Percentiles rank a stretch among this genome's conserved stretches.
These are phyloP conservation scores for Trissoscelio sp. DNA, from an alignment of 2,888 invertebrate species.

Conservation along the genomic window DNA sequence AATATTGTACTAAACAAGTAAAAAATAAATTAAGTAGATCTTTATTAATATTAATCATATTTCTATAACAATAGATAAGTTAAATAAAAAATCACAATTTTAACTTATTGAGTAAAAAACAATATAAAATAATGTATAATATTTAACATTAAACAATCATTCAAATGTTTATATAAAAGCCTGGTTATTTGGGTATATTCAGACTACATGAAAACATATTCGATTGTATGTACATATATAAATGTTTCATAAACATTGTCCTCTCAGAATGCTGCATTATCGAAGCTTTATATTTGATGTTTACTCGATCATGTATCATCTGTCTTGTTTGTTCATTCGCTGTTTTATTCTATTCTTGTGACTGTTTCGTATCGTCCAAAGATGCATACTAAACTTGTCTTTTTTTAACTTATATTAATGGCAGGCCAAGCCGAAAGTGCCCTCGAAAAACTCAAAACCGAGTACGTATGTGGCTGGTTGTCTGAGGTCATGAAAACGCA, in stretches of 20 bases:
- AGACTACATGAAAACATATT: conserved; percentile 69
- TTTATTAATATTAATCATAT: too few species aligned
- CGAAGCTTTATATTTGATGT: conserved; percentile 69
- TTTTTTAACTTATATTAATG: conserved; percentile 42
- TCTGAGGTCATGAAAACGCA: conserved; percentile 92
- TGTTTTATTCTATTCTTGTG: conserved; percentile 63
- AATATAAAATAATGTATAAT: conserved; percentile 18
- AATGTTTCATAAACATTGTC: conserved; percentile 66
- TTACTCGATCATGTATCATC: conserved; percentile 69
- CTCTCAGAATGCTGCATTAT: conserved; percentile 69
- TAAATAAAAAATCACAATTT: conserved; percentile 41
- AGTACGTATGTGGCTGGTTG: conserved; percentile 97
- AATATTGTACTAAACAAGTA: too few species aligned
- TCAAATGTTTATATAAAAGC: neutral
- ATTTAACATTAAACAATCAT: neutral
- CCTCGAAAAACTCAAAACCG: conserved; percentile 95
- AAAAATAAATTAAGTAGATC: too few species aligned
- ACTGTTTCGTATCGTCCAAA: conserved; percentile 13
- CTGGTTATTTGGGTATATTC: conserved; percentile 61
- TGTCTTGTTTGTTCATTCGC: conserved; percentile 69
- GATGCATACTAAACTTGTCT: conserved; percentile 48
- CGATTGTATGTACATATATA: conserved; percentile 68
- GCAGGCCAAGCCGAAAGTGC: conserved; percentile 91
- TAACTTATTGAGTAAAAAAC: conserved; percentile 36
- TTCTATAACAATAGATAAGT: too few species aligned